Conservation (phyloP, 1,140 invertebrate species). For the Centruroides vittatus region DNA sequence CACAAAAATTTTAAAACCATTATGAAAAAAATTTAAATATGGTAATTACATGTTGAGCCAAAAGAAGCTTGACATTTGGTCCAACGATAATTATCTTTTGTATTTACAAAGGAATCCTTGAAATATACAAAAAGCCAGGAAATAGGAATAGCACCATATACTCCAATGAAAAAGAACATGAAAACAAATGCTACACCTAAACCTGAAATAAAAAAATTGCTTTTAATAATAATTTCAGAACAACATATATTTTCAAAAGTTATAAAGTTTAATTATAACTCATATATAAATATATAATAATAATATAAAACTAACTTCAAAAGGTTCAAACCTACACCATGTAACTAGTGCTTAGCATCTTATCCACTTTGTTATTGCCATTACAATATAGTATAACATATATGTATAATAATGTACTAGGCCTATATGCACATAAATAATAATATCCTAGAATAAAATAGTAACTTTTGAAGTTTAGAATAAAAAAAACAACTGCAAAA, state of each 20-base stretch:
- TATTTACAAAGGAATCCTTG: conserved; percentile 72
- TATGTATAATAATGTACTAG: too few relatives aligned
- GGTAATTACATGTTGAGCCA: conserved; percentile 27
- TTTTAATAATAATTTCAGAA: neutral
- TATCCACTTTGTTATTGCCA: too few relatives aligned
- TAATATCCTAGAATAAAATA: too few relatives aligned
- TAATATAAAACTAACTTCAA: neutral
- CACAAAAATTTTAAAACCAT: neutral
- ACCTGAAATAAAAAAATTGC: conserved; percentile 30
- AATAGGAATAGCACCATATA: conserved; percentile 71
- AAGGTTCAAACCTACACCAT: too few relatives aligned
- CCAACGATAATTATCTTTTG: conserved; percentile 55
- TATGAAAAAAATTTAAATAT: neutral
- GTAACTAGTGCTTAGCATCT: too few relatives aligned
- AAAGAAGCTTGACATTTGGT: conserved; percentile 36
- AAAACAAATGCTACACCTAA: conserved; percentile 66
- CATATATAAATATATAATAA: too few relatives aligned
- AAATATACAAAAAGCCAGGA: conserved; percentile 83
- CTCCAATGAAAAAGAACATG: conserved; percentile 61
- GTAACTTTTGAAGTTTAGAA: too few relatives aligned
- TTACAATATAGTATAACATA: too few relatives aligned
- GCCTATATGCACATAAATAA: too few relatives aligned
- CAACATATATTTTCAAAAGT: neutral
- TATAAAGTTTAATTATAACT: neutral
- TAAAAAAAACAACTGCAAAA: too few relatives aligned